Evolutionary conservation across 2,888 invertebrate species (phyloP).

Genomic region (Metallyticus violacea): DNA sequence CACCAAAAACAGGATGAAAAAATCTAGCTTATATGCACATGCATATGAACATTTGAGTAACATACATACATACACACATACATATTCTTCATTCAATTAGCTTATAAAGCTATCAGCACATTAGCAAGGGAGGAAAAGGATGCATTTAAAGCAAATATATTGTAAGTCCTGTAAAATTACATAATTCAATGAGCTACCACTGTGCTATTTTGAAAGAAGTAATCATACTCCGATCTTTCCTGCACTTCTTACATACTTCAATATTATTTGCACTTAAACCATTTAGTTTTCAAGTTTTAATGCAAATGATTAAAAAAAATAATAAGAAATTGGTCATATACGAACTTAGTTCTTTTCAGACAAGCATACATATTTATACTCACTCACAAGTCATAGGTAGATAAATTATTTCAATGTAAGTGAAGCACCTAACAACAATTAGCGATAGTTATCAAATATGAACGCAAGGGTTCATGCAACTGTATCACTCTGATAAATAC

Average conservation of each 20-base stretch:
- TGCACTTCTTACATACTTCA: not conserved
- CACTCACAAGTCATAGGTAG: not conserved
- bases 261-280: too few relatives aligned
- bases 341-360: not conserved
- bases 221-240: not conserved
- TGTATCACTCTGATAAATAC: not conserved
- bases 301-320: not conserved
- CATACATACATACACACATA: not conserved
- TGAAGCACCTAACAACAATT: not conserved
- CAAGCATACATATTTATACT: not conserved
- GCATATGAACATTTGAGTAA: not conserved
- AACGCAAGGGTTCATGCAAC: not conserved
- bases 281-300: not conserved
- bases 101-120: not conserved
- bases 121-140: not conserved
- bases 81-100: not conserved
- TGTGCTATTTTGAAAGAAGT: not conserved
- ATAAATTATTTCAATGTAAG: not conserved
- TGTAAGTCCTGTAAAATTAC: not conserved
- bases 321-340: not conserved
- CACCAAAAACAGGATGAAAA: not conserved
- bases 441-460: not conserved
- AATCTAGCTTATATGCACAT: not conserved
- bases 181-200: not conserved
- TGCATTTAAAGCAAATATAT: not conserved